phyloP scores from a whole-genome alignment of 2,797 vertebrate species.

The Oceanodroma leucorhoa region DNA sequence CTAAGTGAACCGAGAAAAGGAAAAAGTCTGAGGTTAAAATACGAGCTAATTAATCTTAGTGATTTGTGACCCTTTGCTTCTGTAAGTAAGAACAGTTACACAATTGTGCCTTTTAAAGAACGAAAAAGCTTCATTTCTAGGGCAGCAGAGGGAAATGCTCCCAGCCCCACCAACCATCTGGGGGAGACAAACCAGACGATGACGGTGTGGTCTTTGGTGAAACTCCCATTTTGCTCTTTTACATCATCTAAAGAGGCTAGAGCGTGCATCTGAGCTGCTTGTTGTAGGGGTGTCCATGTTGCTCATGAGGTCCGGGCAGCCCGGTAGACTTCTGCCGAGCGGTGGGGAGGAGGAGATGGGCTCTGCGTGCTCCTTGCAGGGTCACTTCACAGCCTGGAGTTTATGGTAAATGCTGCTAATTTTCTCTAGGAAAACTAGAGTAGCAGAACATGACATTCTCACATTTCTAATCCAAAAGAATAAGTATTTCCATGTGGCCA shows the following conservation, averaged over 20 bases:
- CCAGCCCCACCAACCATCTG: not conserved
- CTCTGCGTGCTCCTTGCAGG: rapidly evolving
- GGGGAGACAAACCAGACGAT: not conserved
- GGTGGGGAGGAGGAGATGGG: rapidly evolving
- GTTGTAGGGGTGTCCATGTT: rapidly evolving
- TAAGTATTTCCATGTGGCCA: not conserved
- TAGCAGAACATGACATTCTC: not conserved
- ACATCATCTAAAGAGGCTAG: rapidly evolving
- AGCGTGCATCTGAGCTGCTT: rapidly evolving
- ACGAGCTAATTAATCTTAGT: not conserved
- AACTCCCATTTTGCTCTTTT: not conserved
- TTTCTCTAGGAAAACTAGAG: not conserved
- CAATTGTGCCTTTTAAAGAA: not conserved
- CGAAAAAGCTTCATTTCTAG: not conserved
- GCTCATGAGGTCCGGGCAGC: not conserved
- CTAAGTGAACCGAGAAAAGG: not conserved
- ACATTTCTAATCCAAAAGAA: not conserved
- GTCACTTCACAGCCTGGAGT: rapidly evolving
- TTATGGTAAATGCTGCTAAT: not conserved
- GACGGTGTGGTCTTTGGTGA: rapidly evolving
- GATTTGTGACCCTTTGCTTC: not conserved
- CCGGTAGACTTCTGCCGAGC: not conserved
- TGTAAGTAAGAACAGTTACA: not conserved
- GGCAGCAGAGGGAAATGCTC: not conserved
- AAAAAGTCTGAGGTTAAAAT: not conserved